Conservation (phyloP, 2,888 invertebrate genomes). For the Nyleta sp. region DNA sequence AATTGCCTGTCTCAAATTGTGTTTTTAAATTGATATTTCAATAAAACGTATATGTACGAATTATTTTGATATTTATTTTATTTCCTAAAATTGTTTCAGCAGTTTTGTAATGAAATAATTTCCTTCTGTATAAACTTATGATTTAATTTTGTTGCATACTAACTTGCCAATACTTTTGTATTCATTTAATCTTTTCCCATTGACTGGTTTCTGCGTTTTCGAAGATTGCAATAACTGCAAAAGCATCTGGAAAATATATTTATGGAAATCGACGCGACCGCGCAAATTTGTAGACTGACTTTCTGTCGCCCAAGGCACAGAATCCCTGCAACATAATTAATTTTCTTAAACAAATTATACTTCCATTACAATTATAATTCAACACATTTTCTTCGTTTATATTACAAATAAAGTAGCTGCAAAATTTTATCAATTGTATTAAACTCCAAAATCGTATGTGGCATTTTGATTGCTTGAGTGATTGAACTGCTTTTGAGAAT, state of each 20-base stretch:
- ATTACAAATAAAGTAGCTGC: conserved; percentile 82
- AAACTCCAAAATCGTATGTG: conserved; percentile 83
- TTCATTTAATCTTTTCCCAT: conserved; percentile 18
- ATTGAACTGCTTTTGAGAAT: conserved; percentile 34
- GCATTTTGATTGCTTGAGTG: conserved; percentile 78
- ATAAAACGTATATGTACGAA: no score
- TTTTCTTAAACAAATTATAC: neutral
- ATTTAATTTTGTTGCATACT: conserved; percentile 7
- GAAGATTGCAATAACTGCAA: conserved; percentile 80
- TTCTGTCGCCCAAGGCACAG: conserved; percentile 84
- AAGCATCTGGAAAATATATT: conserved; percentile 84
- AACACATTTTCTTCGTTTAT: conserved; percentile 32
- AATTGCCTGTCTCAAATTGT: no score
- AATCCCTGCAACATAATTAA: conserved; percentile 78
- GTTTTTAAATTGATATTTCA: no score
- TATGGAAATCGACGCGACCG: conserved; percentile 84
- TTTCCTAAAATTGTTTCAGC: no score
- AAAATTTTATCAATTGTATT: conserved; percentile 81
- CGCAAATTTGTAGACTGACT: conserved; percentile 84
- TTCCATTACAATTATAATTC: neutral
- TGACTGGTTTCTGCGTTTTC: conserved; percentile 72
- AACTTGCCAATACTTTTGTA: conserved; percentile 50
- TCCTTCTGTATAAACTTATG: no score
- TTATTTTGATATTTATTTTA: neutral
- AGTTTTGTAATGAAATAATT: no score